phyloP scores from a whole-genome alignment of 2,113 vertebrate species.

The Equus przewalskii region DNA sequence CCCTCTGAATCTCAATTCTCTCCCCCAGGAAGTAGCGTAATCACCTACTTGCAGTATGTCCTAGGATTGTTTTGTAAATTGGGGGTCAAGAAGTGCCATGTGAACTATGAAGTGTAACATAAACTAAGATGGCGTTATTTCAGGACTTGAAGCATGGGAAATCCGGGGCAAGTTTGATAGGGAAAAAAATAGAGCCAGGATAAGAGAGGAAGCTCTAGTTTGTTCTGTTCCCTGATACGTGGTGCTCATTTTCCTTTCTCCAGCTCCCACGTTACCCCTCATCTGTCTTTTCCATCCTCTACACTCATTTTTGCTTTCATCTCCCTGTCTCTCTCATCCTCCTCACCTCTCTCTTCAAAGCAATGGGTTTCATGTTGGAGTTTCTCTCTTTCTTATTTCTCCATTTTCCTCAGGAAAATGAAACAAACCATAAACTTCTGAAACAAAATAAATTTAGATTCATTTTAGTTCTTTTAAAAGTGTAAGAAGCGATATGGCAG shows the following conservation, averaged over 20 bases:
- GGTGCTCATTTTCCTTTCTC: neutral
- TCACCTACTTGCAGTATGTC: neutral
- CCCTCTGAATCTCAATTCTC: neutral
- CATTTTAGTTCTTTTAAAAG: constrained; percentile 23
- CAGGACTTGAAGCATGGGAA: neutral
- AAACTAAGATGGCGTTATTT: neutral
- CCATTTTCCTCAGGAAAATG: neutral
- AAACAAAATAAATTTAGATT: neutral
- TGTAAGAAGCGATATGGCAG: neutral
- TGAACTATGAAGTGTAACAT: neutral
- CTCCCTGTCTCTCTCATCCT: neutral
- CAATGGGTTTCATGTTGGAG: neutral
- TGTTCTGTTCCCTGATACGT: neutral
- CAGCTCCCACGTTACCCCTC: neutral
- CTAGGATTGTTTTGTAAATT: neutral
- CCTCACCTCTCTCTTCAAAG: neutral
- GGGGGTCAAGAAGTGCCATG: neutral
- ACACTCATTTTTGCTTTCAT: neutral
- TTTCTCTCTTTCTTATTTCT: constrained; percentile 5
- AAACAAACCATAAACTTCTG: neutral
- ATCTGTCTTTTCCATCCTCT: neutral
- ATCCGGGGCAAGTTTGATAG: neutral
- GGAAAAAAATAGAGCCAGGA: neutral
- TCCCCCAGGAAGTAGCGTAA: neutral
- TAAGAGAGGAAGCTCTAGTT: neutral